Conservation (phyloP, 2,888 invertebrate genomes). For the Prenolepis imparis region DNA sequence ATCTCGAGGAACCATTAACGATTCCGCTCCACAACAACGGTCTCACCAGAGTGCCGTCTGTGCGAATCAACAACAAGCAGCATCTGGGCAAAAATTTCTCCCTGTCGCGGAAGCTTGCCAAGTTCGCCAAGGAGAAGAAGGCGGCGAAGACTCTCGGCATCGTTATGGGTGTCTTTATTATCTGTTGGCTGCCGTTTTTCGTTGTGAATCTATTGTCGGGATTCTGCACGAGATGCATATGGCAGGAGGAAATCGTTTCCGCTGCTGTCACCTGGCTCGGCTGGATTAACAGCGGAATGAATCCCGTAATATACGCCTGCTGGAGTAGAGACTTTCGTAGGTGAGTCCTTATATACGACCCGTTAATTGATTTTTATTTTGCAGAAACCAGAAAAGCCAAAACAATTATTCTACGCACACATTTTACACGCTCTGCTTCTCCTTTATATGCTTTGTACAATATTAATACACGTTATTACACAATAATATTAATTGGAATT, state of each 20-base stretch:
- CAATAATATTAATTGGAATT: neutral
- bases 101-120: constrained; percentile 96
- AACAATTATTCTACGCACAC: neutral
- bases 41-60: constrained; percentile 90
- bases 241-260: constrained; percentile 95
- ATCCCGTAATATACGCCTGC: constrained; percentile 99
- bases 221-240: constrained; percentile 95
- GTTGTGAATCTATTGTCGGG: constrained; percentile 97
- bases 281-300: constrained; percentile 98
- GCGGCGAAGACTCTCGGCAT: constrained; percentile 99
- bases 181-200: constrained; percentile 99
- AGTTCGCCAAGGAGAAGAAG: constrained; percentile 98
- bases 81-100: constrained; percentile 96
- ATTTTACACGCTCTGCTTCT: neutral
- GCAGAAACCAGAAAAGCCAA: neutral
- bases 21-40: constrained; percentile 92
- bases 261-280: constrained; percentile 97
- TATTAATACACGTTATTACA: neutral
- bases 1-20: constrained; percentile 91
- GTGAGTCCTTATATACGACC: constrained; percentile 87
- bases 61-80: constrained; percentile 89
- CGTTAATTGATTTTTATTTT: neutral
- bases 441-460: neutral
- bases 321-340: constrained; percentile 98
- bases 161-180: constrained; percentile 98